Evolutionary conservation across 2,888 invertebrate species (phyloP).

Genomic region (Yponomeuta malinellus): DNA sequence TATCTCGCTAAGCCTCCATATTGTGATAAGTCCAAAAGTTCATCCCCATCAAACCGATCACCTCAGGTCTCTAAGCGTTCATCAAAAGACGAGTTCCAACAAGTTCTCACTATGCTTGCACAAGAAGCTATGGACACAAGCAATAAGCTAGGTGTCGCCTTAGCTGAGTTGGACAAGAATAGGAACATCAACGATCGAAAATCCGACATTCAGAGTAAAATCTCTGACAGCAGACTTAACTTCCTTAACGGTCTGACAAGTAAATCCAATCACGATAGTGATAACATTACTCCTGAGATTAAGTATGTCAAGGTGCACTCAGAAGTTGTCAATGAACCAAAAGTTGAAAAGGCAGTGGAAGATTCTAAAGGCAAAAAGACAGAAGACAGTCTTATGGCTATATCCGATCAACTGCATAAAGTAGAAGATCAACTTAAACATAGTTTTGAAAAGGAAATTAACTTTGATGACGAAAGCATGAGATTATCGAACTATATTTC

Average conservation of each 20-base stretch:
- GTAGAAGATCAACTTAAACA: slow-evolving; percentile 68
- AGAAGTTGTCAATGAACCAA: slow-evolving; percentile 34
- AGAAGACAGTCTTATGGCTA: slow-evolving; percentile 67
- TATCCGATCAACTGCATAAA: slow-evolving; percentile 66
- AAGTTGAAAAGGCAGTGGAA: slow-evolving; percentile 26
- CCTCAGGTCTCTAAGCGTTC: slow-evolving; percentile 66
- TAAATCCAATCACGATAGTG: slow-evolving; percentile 40
- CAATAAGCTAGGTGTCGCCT: slow-evolving; percentile 80
- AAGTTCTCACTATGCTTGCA: slow-evolving; percentile 82
- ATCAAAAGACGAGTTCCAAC: slow-evolving; percentile 78
- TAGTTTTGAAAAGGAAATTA: slow-evolving; percentile 64
- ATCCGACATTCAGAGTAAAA: slow-evolving; percentile 62
- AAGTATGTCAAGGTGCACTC: slow-evolving; percentile 43
- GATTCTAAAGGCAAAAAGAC: slow-evolving; percentile 60
- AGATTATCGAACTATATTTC: slow-evolving; percentile 42
- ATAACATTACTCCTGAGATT: slow-evolving; percentile 35
- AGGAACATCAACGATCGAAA: slow-evolving; percentile 55
- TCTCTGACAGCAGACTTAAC: slow-evolving; percentile 66
- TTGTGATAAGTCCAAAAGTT: slow-evolving; percentile 71
- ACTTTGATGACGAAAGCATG: slow-evolving; percentile 52
- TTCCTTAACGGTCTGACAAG: slow-evolving; percentile 66
- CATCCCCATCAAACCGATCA: slow-evolving; percentile 76
- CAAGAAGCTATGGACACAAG: slow-evolving; percentile 86
- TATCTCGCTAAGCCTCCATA: slow-evolving; percentile 67
- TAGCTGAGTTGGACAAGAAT: slow-evolving; percentile 75